A percentile compares a stretch with the other conserved stretches of the same genome.
Conservation (phyloP, 1,140 invertebrate species). For the Calosoma granatense region DNA sequence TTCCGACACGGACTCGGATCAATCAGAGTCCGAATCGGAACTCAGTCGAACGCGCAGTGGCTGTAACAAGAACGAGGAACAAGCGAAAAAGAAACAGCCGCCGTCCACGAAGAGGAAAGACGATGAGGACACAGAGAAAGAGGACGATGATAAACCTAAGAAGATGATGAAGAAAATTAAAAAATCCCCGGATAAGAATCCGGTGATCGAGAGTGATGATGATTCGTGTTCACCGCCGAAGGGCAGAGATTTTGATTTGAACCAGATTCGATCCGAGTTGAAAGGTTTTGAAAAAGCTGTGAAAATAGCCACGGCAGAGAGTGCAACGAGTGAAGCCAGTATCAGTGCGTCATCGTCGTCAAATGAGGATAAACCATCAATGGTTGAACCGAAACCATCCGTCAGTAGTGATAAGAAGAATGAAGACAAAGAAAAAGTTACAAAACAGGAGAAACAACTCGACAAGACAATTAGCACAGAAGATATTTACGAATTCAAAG, state of each 20-base stretch:
- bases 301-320: conserved; percentile 31
- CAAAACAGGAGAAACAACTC: conserved; percentile 17
- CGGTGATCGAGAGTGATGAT: conserved; percentile 28
- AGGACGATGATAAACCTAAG: conserved; percentile 27
- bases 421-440: conserved; percentile 22
- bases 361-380: conserved; percentile 26
- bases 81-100: conserved; percentile 23
- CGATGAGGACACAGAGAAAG: conserved; percentile 32
- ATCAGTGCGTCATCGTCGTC: conserved; percentile 33
- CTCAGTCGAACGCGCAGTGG: conserved; percentile 28
- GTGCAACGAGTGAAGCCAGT: conserved; percentile 23
- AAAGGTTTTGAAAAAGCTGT: conserved; percentile 63
- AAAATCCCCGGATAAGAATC: conserved; percentile 24
- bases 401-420: conserved; percentile 20
- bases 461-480: conserved; percentile 38
- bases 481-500: conserved; percentile 82
- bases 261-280: conserved; percentile 71
- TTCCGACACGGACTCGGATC: conserved; percentile 43
- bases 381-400: conserved; percentile 25
- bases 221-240: conserved; percentile 35
- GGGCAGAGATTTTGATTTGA: conserved; percentile 68
- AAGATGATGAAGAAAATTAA: conserved; percentile 20
- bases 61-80: conserved; percentile 32
- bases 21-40: conserved; percentile 29
- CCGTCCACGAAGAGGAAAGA: conserved; percentile 30